These are phyloP conservation scores for Vandiemenella viatica DNA, from an alignment of 2,888 invertebrate species.

Conservation along the genomic window DNA sequence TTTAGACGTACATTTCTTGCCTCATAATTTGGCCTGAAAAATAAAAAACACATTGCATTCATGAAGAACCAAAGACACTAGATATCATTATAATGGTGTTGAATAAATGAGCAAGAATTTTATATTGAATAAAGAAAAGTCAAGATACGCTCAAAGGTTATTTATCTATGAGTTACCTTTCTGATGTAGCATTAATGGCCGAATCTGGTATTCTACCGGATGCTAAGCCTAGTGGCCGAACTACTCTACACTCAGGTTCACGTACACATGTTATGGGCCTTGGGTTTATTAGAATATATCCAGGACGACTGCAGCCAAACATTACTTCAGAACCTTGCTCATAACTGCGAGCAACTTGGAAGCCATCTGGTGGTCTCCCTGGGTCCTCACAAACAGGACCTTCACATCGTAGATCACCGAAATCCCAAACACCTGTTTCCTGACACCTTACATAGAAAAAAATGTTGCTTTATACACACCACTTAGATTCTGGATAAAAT, in stretches of 20 bases:
- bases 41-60: neutral
- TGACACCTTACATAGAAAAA: conserved; percentile 58
- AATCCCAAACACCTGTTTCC: conserved; percentile 91
- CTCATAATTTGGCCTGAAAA: conserved; percentile 62
- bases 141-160: too few relatives aligned
- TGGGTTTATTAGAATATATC: conserved; percentile 83
- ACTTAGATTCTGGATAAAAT: too few relatives aligned
- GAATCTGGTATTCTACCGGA: conserved; percentile 88
- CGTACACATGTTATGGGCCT: conserved; percentile 78
- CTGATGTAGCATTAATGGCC: conserved; percentile 89
- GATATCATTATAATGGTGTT: too few relatives aligned
- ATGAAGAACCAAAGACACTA: too few relatives aligned
- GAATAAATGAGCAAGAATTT: too few relatives aligned
- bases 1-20: conserved; percentile 76
- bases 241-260: conserved; percentile 87
- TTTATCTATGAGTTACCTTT: too few relatives aligned
- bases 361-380: conserved; percentile 82
- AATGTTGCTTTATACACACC: neutral
- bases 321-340: conserved; percentile 82
- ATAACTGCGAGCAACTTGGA: conserved; percentile 68
- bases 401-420: conserved; percentile 88
- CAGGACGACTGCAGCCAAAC: conserved; percentile 80
- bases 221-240: conserved; percentile 77
- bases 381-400: conserved; percentile 95
- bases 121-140: too few relatives aligned